Base-by-base conservation (phyloP, 2,888 invertebrate species). In the Labia minor region DNA sequence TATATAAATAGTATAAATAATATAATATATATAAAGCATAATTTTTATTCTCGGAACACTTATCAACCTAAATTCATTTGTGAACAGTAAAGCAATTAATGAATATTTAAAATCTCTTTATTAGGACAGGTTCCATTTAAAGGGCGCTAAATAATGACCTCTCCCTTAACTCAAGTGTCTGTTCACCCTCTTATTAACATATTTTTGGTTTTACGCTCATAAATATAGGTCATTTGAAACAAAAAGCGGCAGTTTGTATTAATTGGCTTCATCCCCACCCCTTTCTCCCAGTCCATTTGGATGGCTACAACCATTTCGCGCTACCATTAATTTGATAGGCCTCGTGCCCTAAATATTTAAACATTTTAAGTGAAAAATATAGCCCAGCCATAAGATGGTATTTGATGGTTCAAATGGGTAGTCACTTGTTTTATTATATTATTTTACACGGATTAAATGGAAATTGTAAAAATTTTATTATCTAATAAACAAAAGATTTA, bases 161-260 rank as follows among this genome's bases (percentile, higher is more conserved):
- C 49, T 8, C 14, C 49, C 49, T 26, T 8, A 49, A 14, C 16
- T 49, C 49, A 49, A 49, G 49, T 49, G 49, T 49, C 49, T 49
- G 49, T 49, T 49, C 49, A 8, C n/a, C n/a, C 49, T 49, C 49
- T 49, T 49, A 49, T 49, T 49, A 49, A 49, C 49, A 49, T 16
- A 49, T 49, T 49, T 49, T 49, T 49, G 49, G 49, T 49, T 49
- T n/a, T 10, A 14, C 49, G 14, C 16, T 14, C 16, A 49, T 49
- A 49, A 49, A 49, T 49, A 49, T 49, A 49, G 49, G 16, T 16
- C 49, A 16, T 49, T 49, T 49, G 26, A 49, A 49, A 49, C 49
- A 49, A 49, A 49, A 49, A 49, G 49, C 49, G 16, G 49, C 49
- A 49, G 49, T 49, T 49, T 49, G 49, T 49, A 49, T 49, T 49